phyloP scores from a whole-genome alignment of 2,797 vertebrate genomes.

The Carapus acus region DNA sequence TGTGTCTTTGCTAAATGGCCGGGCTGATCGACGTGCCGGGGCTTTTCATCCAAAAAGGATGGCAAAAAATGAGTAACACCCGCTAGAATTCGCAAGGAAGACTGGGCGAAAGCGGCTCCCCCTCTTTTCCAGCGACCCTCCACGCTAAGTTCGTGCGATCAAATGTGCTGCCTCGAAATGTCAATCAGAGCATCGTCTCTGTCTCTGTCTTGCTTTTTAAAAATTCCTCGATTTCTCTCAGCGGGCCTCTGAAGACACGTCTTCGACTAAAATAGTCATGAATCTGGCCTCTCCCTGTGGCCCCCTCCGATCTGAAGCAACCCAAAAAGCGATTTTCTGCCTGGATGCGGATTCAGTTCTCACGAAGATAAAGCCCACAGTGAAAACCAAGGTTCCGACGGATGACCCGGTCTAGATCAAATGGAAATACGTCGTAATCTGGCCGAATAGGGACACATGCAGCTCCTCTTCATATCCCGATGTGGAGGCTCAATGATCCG shows the following conservation, averaged over 20 bases:
- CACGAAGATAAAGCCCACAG: conserved; percentile 21
- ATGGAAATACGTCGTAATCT: conserved; percentile 42
- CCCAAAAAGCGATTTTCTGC: conserved; percentile 35
- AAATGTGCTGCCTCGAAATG: conserved; percentile 34
- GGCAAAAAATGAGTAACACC: conserved; percentile 40
- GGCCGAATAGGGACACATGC: conserved; percentile 49
- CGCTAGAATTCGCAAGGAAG: conserved; percentile 32
- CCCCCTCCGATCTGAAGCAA: conserved; percentile 43
- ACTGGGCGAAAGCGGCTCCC: conserved; percentile 34
- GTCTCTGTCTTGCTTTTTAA: no score
- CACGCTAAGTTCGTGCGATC: conserved; percentile 38
- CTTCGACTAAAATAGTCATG: conserved; percentile 69
- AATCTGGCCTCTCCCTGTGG: conserved; percentile 70
- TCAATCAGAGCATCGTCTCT: conserved; percentile 64
- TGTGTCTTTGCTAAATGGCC: conserved; percentile 53
- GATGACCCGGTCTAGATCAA: conserved; percentile 33
- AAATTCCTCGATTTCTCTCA: conserved; percentile 49
- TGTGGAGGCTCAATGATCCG: conserved; percentile 75
- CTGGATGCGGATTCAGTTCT: conserved; percentile 25
- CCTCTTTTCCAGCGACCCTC: conserved; percentile 39
- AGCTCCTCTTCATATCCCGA: conserved; percentile 74
- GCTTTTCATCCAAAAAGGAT: conserved; percentile 66
- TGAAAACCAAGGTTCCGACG: conserved; percentile 12
- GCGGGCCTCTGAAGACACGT: conserved; percentile 61
- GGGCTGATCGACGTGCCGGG: conserved; percentile 44